These are phyloP conservation scores for Pithys albifrons DNA, from an alignment of 2,113 vertebrate species.

Conservation along the genomic window DNA sequence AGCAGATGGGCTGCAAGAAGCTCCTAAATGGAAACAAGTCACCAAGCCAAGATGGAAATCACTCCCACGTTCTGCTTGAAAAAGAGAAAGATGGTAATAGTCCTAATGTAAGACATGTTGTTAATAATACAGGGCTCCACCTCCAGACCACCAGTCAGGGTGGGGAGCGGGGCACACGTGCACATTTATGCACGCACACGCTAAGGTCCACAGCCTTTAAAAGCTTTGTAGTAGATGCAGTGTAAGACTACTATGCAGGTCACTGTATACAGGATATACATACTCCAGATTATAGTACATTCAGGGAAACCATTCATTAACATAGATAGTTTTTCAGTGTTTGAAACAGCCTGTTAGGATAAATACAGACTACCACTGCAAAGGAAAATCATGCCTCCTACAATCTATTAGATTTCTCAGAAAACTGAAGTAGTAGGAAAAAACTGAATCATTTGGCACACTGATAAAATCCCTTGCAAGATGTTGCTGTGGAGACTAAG, in stretches of 20 bases:
- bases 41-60: neutral
- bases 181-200: rapidly evolving
- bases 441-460: neutral
- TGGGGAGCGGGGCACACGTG: rapidly evolving
- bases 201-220: neutral
- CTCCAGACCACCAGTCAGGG: neutral
- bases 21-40: neutral
- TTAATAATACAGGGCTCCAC: neutral
- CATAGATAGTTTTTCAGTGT: neutral
- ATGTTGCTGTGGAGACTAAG: neutral
- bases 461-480: neutral
- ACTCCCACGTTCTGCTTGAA: neutral
- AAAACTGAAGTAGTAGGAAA: neutral
- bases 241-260: neutral
- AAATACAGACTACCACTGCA: neutral
- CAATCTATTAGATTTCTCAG: neutral
- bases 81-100: neutral
- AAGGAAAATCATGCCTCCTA: neutral
- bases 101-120: neutral
- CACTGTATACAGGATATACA: neutral
- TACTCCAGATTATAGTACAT: neutral
- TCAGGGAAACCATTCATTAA: neutral
- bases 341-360: neutral
- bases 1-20: neutral
- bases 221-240: neutral